These are phyloP conservation scores for Heliconius himera DNA, from an alignment of 1,140 invertebrate genomes.

Conservation along the genomic window DNA sequence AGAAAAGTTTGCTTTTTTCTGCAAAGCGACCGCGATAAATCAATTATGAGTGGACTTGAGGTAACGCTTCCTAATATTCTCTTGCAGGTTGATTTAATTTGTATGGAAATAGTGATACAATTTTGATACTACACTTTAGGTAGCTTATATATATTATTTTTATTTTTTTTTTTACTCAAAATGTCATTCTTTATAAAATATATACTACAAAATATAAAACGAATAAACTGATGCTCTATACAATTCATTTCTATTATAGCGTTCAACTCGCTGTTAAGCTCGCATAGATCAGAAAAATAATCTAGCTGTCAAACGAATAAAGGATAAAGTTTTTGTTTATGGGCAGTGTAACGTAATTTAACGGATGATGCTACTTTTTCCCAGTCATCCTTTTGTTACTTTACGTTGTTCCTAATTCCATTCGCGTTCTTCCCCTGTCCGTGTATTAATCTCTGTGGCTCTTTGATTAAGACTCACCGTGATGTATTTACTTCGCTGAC, in stretches of 20 bases:
- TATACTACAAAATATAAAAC: background rate
- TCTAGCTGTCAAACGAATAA: conserved; percentile 26
- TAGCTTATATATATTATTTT: too few relatives aligned
- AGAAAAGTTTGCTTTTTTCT: conserved; percentile 59
- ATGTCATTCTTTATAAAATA: background rate
- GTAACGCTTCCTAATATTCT: background rate
- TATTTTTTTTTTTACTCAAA: background rate
- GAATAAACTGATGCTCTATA: conserved; percentile 7
- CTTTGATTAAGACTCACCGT: conserved; percentile 76
- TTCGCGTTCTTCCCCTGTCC: conserved; percentile 54
- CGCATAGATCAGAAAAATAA: conserved; percentile 20
- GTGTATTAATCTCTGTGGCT: conserved; percentile 74
- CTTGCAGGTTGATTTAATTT: background rate
- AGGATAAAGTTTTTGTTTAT: conserved; percentile 28
- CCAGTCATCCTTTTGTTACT: conserved; percentile 34
- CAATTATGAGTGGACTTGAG: conserved; percentile 54
- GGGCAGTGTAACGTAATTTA: conserved; percentile 25
- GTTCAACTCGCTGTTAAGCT: conserved; percentile 5
- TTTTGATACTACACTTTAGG: too few relatives aligned
- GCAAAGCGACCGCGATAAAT: conserved; percentile 60
- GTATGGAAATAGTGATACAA: background rate
- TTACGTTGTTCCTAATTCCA: conserved; percentile 38
- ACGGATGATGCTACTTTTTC: conserved; percentile 27
- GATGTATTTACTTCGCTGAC: conserved; percentile 78
- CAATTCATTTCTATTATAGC: conserved; percentile 18